Conservation (phyloP, 1,140 invertebrate species). For the Gryon sp. region DNA sequence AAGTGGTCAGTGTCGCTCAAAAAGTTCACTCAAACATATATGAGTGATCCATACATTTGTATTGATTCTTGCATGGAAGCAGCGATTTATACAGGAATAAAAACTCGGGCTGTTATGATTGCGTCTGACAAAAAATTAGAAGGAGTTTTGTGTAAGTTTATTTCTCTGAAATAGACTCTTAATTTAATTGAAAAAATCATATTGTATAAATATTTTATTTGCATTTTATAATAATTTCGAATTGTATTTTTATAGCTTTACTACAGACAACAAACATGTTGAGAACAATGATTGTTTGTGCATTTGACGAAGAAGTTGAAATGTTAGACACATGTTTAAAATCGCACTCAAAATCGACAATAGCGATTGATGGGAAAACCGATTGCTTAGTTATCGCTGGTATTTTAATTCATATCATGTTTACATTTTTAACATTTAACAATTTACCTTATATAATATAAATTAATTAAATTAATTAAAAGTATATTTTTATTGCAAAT, state of each 20-base stretch:
- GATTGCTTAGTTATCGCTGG: constrained; percentile 55
- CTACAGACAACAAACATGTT: constrained; percentile 43
- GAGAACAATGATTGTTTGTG: constrained; percentile 39
- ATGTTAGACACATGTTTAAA: constrained; percentile 65
- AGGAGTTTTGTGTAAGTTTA: constrained; percentile 63
- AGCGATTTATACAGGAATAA: constrained; percentile 67
- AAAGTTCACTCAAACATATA: constrained; percentile 58
- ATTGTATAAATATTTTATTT: too few species aligned
- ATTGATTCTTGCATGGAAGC: constrained; percentile 77
- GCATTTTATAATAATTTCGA: neutral
- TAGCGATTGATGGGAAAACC: constrained; percentile 68
- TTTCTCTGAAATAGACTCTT: neutral
- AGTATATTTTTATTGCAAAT: constrained; percentile 5
- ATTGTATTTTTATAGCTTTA: constrained; percentile 51
- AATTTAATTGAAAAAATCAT: too few species aligned
- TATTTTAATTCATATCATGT: constrained; percentile 31
- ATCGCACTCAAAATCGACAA: constrained; percentile 46
- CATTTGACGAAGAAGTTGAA: constrained; percentile 64
- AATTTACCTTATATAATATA: too few species aligned
- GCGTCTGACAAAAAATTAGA: constrained; percentile 59
- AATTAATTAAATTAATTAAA: too few species aligned
- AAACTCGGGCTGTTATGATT: constrained; percentile 60
- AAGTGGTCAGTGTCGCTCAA: constrained; percentile 68
- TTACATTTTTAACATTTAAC: too few species aligned
- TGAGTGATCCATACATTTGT: constrained; percentile 71